Base-by-base conservation (phyloP, 2,888 invertebrate genomes). In the Lycia hirtaria region DNA sequence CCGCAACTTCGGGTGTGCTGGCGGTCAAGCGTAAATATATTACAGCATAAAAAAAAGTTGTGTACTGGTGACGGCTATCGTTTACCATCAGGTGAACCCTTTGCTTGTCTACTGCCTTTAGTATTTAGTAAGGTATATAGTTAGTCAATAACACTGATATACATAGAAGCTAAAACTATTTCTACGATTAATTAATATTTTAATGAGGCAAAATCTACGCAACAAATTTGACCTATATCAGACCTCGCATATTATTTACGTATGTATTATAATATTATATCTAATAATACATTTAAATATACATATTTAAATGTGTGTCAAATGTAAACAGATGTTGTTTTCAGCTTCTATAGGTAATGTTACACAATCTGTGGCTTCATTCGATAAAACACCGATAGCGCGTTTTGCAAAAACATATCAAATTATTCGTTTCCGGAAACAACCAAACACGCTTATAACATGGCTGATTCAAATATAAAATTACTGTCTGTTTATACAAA, bases 341-440 rank as follows among this genome's bases (percentile, higher is more conserved):
- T 28, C 37, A 37, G 19, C n/a, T n/a, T n/a, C n/a, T n/a, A n/a
- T 37, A 28, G 17, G 4, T 6, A 4, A 12, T 40, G 3, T 22
- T 12, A 3, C 7, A 3, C 22, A 14, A 7, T 22, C 38, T 40
- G 22, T 38, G 22, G 37, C 6, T 9, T 14, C 35, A 17, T 4
- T 4, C 37, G 52, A 52, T 52, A 52, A 49, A 10, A 14, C 26
- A 10, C n/a, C 52, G 52, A 52, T 52, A 44, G 38, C 28, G 12
- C 28, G 6, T n/a, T n/a, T n/a, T n/a, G n/a, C 14, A 44, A 35
- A 44, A 28, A 47, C 30, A 38, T 38, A 17, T 24, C 17, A 5
- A 32, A 50, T 32, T 40, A 17, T 32, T 40, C 14, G 12, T 22
- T 54, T 54, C 45, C 53, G 45, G 24, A 54, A 47, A 47, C 45